phyloP scores from a whole-genome alignment of 2,888 invertebrate genomes.

The Lypha dubia region DNA sequence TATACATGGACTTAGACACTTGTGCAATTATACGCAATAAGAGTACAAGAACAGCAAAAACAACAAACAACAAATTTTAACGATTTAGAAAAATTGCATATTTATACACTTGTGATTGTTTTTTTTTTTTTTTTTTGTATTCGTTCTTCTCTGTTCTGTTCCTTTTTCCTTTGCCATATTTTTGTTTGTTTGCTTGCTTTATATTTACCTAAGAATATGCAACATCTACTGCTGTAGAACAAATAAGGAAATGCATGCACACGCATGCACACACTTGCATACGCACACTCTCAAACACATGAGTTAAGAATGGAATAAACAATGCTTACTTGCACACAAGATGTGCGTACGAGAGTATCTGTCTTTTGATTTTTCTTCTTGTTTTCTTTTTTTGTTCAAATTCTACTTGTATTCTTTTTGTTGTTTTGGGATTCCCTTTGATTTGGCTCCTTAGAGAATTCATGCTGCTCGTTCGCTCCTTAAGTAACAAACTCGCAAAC shows the following conservation, averaged over 20 bases:
- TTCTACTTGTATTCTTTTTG: conserved; percentile 30
- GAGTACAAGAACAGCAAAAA: conserved; percentile 49
- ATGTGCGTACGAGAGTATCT: conserved; percentile 22
- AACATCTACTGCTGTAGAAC: background rate
- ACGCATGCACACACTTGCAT: background rate
- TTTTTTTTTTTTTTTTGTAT: background rate
- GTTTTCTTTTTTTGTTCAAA: conserved; percentile 9
- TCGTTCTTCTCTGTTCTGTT: background rate
- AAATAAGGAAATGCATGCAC: conserved; percentile 33
- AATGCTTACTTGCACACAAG: conserved; percentile 37
- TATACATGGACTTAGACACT: conserved; percentile 39
- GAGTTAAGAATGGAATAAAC: conserved; percentile 32
- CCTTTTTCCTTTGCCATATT: background rate
- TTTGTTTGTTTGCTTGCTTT: conserved; percentile 27
- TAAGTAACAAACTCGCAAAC: conserved; percentile 16
- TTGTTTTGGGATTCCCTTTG: conserved; percentile 45
- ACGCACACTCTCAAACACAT: background rate
- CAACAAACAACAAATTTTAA: conserved; percentile 45
- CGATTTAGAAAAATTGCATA: conserved; percentile 65
- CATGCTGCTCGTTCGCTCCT: conserved; percentile 31
- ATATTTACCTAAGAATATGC: conserved; percentile 47
- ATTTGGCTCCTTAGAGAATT: conserved; percentile 53
- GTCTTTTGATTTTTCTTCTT: conserved; percentile 50
- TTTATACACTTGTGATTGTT: conserved; percentile 59
- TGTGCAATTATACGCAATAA: conserved; percentile 47